These are phyloP conservation scores for Leptothorax acervorum DNA, from an alignment of 2,888 invertebrate genomes.

Conservation along the genomic window DNA sequence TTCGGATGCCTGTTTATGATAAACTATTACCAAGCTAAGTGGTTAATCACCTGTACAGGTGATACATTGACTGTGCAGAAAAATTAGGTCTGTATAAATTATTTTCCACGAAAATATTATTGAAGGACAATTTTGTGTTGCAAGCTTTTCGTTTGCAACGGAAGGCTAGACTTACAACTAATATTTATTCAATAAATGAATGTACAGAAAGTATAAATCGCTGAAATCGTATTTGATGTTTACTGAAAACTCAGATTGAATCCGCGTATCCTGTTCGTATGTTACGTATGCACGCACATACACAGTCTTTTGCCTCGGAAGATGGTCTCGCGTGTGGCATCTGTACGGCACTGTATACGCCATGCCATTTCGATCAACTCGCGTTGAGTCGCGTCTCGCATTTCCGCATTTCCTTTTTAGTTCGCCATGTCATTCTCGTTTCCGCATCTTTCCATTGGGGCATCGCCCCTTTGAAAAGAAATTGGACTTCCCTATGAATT, in stretches of 20 bases:
- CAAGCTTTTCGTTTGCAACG: background rate
- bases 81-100: background rate
- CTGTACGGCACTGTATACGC: background rate
- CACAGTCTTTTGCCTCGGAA: slow-evolving; percentile 13
- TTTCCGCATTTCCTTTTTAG: slow-evolving; percentile 54
- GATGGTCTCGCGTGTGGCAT: slow-evolving; percentile 42
- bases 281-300: slow-evolving; percentile 34
- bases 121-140: background rate
- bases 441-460: slow-evolving; percentile 30
- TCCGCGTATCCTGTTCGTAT: background rate
- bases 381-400: slow-evolving; percentile 17
- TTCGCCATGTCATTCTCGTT: slow-evolving; percentile 38
- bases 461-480: slow-evolving; percentile 34
- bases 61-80: background rate
- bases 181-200: slow-evolving; percentile 40
- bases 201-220: slow-evolving; percentile 20
- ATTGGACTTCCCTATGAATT: slow-evolving; percentile 40
- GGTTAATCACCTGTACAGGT: background rate
- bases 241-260: slow-evolving; percentile 34
- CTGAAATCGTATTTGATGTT: slow-evolving; percentile 34
- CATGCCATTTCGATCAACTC: slow-evolving; percentile 56
- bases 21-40: slow-evolving; percentile 7
- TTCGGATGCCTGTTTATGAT: background rate
- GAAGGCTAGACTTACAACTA: background rate
- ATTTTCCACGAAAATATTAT: background rate